Base-by-base conservation (phyloP, 2,797 vertebrate genomes). In the Brotula barbata region DNA sequence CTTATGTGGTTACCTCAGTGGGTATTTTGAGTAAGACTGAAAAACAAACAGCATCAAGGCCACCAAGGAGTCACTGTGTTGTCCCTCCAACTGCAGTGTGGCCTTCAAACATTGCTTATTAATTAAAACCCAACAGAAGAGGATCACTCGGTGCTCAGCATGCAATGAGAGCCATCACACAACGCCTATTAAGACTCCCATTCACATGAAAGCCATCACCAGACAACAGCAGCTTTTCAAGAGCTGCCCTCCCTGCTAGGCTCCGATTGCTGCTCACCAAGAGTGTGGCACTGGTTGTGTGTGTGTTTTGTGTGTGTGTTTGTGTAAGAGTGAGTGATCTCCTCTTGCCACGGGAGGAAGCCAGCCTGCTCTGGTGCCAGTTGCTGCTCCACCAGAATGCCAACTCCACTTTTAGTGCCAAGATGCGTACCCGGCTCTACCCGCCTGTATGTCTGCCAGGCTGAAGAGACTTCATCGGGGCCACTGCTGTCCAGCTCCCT, bases 371-470 rank as follows among this genome's bases (percentile, higher is more conserved):
- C 51, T 73, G n/a, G 73, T 85, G 88, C 88, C 88, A 86, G 78
- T 68, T 70, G 16, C 69, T 55, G 56, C 68, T 73, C 59, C 72
- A 80, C 72, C 84, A 87, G 81, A 76, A 82, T 71, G 79, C 75
- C 55, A 73, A 59, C 73, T 68, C 77, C 65, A 10, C 60, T 72
- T 2, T 60, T 64, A 37, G 36, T 80, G 85, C 85, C 85, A 87
- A 84, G 76, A 75, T 54, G 46, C 84, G 84, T 73, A 71, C 83
- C 82, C 73, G 41, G 71, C 78, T 51, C 73, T 78, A 71, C 72
- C 77, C 83, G 84, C 78, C 88, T 87, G 82, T 72, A 52, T 69
- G 89, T 89, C 87, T 90, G 89, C 89, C 88, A 89, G 85, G 50
- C 75, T 81, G 75, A 80, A 71, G 86, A 76, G 82, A 77, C 77